These are phyloP conservation scores for Ormyrus pomaceus DNA, from an alignment of 2,888 invertebrate genomes.

Conservation along the genomic window DNA sequence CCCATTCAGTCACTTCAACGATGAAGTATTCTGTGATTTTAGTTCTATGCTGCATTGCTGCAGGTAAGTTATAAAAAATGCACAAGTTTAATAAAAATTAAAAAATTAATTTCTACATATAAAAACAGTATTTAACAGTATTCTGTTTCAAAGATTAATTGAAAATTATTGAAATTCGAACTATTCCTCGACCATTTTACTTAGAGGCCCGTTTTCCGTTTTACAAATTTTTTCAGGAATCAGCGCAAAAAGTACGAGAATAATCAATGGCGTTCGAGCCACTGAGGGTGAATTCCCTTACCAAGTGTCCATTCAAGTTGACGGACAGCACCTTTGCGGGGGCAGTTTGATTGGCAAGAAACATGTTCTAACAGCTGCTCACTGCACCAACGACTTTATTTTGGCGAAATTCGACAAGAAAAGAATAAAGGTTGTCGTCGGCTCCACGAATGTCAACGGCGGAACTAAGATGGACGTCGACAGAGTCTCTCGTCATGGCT, in stretches of 20 bases:
- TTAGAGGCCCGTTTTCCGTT: too few relatives aligned
- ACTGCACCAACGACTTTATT: slow-evolving; percentile 55
- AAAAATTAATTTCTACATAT: too few relatives aligned
- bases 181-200: too few relatives aligned
- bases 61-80: slow-evolving; percentile 1
- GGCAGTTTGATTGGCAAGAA: slow-evolving; percentile 60
- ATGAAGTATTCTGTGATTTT: neutral
- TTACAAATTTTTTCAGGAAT: too few relatives aligned
- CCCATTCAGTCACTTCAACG: neutral
- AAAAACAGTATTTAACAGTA: too few relatives aligned
- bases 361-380: slow-evolving; percentile 65
- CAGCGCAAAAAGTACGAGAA: too few relatives aligned
- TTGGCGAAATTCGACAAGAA: neutral
- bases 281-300: slow-evolving; percentile 62
- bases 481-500: slow-evolving; percentile 12
- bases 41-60: slow-evolving; percentile 13
- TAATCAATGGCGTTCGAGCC: too few relatives aligned
- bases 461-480: slow-evolving; percentile 18
- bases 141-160: too few relatives aligned
- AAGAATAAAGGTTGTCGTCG: slow-evolving; percentile 15
- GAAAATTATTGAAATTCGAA: too few relatives aligned
- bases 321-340: slow-evolving; percentile 62
- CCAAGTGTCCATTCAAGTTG: slow-evolving; percentile 61
- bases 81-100: neutral
- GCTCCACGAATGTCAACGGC: neutral